These are phyloP conservation scores for Taurulus bubalis DNA, from an alignment of 2,113 vertebrate species.

Conservation along the genomic window DNA sequence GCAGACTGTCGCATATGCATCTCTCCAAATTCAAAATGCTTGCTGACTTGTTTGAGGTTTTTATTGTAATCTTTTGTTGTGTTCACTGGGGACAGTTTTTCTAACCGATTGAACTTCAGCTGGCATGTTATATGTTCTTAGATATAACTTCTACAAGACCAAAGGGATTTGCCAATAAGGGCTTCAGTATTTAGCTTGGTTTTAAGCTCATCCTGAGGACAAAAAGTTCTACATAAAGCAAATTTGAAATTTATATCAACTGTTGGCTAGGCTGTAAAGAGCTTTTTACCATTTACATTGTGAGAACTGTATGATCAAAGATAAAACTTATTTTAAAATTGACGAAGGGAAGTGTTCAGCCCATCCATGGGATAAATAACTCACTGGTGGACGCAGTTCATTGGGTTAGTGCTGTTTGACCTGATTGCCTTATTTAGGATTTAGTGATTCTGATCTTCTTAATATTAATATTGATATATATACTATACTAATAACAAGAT, in stretches of 20 bases:
- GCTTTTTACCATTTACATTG: not conserved
- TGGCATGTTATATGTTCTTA: not conserved
- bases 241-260: not conserved
- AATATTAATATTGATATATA: not conserved
- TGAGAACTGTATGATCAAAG: not conserved
- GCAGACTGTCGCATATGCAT: slow-evolving; percentile 32
- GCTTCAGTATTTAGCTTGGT: not conserved
- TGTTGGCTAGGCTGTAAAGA: not conserved
- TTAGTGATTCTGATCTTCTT: slow-evolving; percentile 13
- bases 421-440: not conserved
- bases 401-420: not conserved
- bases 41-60: not conserved
- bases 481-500: no score
- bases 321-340: not conserved
- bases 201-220: not conserved
- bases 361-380: not conserved
- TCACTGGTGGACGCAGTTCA: not conserved
- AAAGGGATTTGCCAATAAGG: not conserved
- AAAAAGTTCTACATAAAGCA: not conserved
- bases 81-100: not conserved
- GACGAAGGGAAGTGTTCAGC: not conserved
- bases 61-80: not conserved
- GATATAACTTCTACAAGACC: not conserved
- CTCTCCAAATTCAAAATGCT: slow-evolving; percentile 30
- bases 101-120: not conserved